These are phyloP conservation scores for Petrolisthes manimaculis DNA, from an alignment of 2,888 invertebrate species.

Conservation along the genomic window DNA sequence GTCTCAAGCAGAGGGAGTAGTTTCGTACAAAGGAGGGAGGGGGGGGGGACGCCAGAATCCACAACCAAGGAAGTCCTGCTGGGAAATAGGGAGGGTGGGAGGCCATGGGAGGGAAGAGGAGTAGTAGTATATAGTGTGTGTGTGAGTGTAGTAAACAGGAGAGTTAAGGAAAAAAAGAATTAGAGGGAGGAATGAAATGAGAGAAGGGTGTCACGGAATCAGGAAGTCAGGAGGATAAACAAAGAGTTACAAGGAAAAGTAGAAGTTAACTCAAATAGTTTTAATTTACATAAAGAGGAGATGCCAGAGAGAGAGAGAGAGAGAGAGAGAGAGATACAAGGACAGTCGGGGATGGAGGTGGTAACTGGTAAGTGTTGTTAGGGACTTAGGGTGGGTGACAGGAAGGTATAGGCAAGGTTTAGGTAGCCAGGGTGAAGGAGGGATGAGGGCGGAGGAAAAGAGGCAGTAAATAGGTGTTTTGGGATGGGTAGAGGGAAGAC, in stretches of 20 bases:
- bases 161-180: not conserved
- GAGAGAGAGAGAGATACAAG: not conserved
- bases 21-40: not conserved
- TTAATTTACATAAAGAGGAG: not conserved
- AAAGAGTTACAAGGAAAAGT: not conserved
- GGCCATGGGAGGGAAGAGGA: not conserved
- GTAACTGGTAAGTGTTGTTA: not conserved
- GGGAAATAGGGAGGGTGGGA: slow-evolving; percentile 9
- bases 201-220: not conserved
- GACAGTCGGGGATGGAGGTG: not conserved
- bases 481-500: not conserved
- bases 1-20: not conserved
- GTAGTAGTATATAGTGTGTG: not conserved
- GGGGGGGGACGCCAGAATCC: not conserved
- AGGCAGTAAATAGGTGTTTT: not conserved
- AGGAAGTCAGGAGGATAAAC: not conserved
- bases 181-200: not conserved
- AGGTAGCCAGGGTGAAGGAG: not conserved
- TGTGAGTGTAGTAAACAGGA: not conserved
- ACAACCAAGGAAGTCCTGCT: not conserved
- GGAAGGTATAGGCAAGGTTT: not conserved
- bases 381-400: not conserved
- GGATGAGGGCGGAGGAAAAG: not conserved
- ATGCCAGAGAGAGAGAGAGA: not conserved
- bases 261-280: not conserved